Percentiles rank a stretch among this genome's conserved stretches.
These are phyloP conservation scores for Theristicus caerulescens DNA, from an alignment of 2,113 vertebrate species.

Conservation along the genomic window DNA sequence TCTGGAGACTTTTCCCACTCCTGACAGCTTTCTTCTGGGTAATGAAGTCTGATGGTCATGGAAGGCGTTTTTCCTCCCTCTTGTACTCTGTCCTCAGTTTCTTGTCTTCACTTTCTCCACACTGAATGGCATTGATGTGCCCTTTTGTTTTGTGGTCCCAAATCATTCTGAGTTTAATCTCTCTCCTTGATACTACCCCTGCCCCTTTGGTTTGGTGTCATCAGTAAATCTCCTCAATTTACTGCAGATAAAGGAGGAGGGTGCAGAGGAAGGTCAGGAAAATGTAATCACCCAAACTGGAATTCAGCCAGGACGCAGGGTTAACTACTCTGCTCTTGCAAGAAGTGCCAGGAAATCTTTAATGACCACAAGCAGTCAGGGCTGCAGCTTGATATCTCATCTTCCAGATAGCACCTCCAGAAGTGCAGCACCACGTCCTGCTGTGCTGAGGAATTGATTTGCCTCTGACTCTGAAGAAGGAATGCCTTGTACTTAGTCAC, in stretches of 20 bases:
- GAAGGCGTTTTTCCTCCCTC: not conserved
- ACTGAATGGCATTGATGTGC: not conserved
- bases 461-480: not conserved
- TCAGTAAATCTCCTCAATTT: conserved; percentile 52
- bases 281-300: conserved; percentile 47
- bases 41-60: not conserved
- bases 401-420: not conserved
- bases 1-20: not conserved
- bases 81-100: not conserved
- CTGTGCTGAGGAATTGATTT: conserved; percentile 20
- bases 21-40: not conserved
- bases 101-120: not conserved
- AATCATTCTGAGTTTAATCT: conserved; percentile 29
- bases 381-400: not conserved
- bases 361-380: conserved; percentile 15
- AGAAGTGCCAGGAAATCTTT: conserved; percentile 49
- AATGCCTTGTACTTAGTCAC: not conserved
- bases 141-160: not conserved
- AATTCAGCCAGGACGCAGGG: conserved; percentile 40
- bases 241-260: conserved; percentile 18
- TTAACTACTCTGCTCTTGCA: conserved; percentile 25
- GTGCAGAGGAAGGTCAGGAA: conserved; percentile 22
- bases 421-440: not conserved
- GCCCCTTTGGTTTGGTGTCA: not conserved
- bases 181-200: not conserved